Conservation (phyloP, 2,797 vertebrate species). For the Sebastes vulpes region DNA sequence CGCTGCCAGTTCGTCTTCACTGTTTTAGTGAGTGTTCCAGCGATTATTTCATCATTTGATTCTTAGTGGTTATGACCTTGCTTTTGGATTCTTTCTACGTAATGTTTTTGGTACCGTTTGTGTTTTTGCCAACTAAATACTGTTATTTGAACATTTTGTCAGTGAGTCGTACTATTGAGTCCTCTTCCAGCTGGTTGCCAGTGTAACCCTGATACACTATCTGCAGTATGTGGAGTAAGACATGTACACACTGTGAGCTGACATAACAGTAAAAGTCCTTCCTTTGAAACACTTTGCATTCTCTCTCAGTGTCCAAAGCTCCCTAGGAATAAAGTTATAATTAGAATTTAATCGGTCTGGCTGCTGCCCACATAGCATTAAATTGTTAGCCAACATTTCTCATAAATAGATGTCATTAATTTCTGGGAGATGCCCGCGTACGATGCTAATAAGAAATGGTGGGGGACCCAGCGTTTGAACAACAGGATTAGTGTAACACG, state of each 20-base stretch:
- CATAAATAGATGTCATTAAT: constrained; percentile 90
- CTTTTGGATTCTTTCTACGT: rapidly evolving
- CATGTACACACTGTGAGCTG: neutral
- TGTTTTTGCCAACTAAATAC: neutral
- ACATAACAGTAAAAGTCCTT: neutral
- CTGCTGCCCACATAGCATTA: constrained; percentile 87
- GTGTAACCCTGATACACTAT: neutral
- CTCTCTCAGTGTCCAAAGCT: constrained; percentile 71
- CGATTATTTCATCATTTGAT: too few species aligned
- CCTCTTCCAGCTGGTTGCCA: neutral
- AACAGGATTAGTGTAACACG: constrained; percentile 39
- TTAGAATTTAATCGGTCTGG: constrained; percentile 86
- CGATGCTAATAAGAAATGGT: constrained; percentile 73
- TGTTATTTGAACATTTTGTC: neutral
- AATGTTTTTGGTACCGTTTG: too few species aligned
- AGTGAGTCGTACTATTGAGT: neutral
- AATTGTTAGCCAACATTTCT: constrained; percentile 89
- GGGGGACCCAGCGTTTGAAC: constrained; percentile 42
- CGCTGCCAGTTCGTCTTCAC: too few species aligned
- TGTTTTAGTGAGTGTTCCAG: too few species aligned
- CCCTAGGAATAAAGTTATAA: constrained; percentile 80
- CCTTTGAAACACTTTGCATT: constrained; percentile 67
- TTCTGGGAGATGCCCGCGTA: constrained; percentile 84
- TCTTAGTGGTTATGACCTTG: too few species aligned
- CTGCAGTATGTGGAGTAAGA: neutral